phyloP scores from a whole-genome alignment of 2,888 invertebrate genomes.

The Choreutis nemorana region DNA sequence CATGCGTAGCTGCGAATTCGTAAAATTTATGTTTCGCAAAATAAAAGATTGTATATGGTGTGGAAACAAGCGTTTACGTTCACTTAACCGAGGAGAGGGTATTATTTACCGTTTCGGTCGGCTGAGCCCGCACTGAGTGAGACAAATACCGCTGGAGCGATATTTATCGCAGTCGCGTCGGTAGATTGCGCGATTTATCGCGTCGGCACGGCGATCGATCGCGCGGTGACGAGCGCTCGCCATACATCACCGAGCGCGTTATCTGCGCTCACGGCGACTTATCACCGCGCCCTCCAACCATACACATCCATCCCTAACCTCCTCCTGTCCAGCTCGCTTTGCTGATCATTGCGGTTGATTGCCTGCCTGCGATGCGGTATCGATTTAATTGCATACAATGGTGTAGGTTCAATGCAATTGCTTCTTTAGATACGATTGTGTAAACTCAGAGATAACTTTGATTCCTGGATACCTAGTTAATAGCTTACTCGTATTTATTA shows the following conservation, averaged over 20 bases:
- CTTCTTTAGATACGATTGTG: no score
- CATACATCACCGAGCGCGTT: slow-evolving; percentile 58
- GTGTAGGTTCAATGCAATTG: no score
- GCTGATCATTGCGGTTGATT: not conserved
- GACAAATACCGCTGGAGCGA: slow-evolving; percentile 58
- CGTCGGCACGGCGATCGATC: slow-evolving; percentile 57
- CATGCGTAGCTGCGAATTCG: slow-evolving; percentile 49
- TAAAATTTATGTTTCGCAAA: slow-evolving; percentile 63
- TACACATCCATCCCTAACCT: slow-evolving; percentile 29
- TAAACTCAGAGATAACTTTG: no score
- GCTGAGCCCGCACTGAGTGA: slow-evolving; percentile 62
- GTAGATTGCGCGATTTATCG: slow-evolving; percentile 66
- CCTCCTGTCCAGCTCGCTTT: slow-evolving; percentile 13
- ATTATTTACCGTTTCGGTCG: slow-evolving; percentile 65
- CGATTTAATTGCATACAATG: no score
- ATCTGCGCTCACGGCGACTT: slow-evolving; percentile 60
- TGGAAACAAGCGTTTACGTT: slow-evolving; percentile 67
- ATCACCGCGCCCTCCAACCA: slow-evolving; percentile 40
- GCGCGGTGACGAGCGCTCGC: slow-evolving; percentile 49
- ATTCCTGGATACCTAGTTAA: no score
- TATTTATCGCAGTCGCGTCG: slow-evolving; percentile 63
- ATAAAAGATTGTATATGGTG: slow-evolving; percentile 65
- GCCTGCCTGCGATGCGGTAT: no score
- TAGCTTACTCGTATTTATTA: no score
- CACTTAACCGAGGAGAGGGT: slow-evolving; percentile 67